These are phyloP conservation scores for Anas bernieri DNA, from an alignment of 2,797 vertebrate genomes.

Conservation along the genomic window DNA sequence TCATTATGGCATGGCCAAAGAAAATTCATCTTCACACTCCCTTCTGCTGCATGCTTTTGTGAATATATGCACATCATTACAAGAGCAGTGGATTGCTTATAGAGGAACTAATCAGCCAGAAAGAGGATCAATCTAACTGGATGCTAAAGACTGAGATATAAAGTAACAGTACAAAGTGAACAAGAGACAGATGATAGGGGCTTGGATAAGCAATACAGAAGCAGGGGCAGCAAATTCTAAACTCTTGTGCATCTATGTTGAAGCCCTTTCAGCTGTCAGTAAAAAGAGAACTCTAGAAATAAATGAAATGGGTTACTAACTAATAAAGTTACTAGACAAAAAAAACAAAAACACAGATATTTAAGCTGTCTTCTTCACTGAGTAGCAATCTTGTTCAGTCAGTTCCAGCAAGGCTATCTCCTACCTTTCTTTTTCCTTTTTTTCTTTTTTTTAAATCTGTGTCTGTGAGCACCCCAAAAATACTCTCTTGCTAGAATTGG, in stretches of 20 bases:
- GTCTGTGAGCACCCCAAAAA: neutral
- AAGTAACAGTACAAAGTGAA: neutral
- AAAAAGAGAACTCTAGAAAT: conserved; percentile 24
- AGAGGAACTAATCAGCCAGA: neutral
- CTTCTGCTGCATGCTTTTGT: neutral
- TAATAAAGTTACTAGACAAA: neutral
- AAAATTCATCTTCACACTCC: neutral
- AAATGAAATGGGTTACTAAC: conserved; percentile 31
- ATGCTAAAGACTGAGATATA: neutral
- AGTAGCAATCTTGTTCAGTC: neutral
- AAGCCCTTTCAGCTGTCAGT: neutral
- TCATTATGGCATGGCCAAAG: neutral
- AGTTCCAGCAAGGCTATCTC: neutral
- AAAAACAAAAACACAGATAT: neutral
- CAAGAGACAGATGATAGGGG: neutral
- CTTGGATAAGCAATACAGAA: neutral
- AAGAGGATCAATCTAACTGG: neutral
- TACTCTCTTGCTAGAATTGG: neutral
- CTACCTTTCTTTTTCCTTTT: neutral
- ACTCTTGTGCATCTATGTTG: neutral
- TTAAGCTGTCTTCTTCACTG: neutral
- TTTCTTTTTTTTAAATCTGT: neutral
- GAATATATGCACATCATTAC: neutral
- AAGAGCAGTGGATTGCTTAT: neutral
- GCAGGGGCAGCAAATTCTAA: neutral